phyloP scores from a whole-genome alignment of 2,888 invertebrate genomes.

The Hirtodrosophila confusa region DNA sequence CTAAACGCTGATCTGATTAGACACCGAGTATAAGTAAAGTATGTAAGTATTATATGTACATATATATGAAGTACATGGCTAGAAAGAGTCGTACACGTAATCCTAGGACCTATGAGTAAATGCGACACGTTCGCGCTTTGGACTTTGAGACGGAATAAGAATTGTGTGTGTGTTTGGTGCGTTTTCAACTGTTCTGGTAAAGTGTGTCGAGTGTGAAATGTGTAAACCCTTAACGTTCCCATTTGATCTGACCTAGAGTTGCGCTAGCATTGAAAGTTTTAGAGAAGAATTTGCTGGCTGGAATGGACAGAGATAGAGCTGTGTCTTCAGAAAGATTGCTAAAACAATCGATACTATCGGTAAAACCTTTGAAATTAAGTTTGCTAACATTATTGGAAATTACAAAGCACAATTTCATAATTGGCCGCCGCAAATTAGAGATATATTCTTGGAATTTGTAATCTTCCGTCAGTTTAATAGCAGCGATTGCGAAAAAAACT shows the following conservation, averaged over 20 bases:
- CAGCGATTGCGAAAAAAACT: no score
- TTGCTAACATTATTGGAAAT: no score
- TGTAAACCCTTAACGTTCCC: slow-evolving; percentile 1
- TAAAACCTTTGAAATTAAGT: no score
- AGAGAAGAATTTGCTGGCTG: no score
- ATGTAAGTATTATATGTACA: slow-evolving; percentile 17
- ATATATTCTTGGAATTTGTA: no score
- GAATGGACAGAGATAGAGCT: no score
- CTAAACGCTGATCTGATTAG: slow-evolving; percentile 47
- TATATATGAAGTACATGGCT: slow-evolving; percentile 56
- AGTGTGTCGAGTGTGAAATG: slow-evolving; percentile 18
- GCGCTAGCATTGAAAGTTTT: no score
- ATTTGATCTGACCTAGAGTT: neutral
- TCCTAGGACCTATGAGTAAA: slow-evolving; percentile 65
- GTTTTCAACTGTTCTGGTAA: slow-evolving; percentile 17
- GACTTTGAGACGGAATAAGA: slow-evolving; percentile 75
- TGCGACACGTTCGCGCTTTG: slow-evolving; percentile 61
- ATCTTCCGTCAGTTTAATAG: no score
- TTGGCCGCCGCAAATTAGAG: no score
- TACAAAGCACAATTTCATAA: no score
- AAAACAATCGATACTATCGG: no score
- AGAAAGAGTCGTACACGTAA: slow-evolving; percentile 59
- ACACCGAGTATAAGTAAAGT: slow-evolving; percentile 50
- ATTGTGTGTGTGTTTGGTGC: slow-evolving; percentile 31
- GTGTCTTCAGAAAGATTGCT: no score